These are phyloP conservation scores for Steromphala cineraria DNA, from an alignment of 2,888 invertebrate genomes.

Conservation along the genomic window DNA sequence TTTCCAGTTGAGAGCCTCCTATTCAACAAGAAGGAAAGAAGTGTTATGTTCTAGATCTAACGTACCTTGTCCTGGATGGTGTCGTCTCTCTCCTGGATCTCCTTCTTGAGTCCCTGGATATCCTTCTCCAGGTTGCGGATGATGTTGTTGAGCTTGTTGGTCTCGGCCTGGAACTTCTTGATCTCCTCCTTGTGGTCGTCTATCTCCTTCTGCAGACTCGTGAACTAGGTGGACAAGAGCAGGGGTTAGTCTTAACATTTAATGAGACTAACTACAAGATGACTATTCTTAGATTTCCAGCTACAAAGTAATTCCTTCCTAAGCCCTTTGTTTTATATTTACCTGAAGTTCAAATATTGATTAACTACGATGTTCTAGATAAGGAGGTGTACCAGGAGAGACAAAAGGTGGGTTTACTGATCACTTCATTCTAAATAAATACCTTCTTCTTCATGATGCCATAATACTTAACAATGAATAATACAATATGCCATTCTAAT, in stretches of 20 bases:
- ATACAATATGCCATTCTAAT: no score
- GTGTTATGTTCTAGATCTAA: neutral
- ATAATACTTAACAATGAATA: neutral
- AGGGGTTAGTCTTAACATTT: neutral
- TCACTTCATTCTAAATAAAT: no score
- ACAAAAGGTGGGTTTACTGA: no score
- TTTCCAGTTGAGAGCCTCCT: no score
- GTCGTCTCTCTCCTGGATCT: conserved; percentile 88
- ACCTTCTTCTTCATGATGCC: neutral
- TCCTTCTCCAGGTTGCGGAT: conserved; percentile 86
- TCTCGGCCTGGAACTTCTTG: conserved; percentile 82
- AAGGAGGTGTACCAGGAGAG: no score
- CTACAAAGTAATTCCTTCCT: no score
- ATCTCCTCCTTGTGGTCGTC: conserved; percentile 76
- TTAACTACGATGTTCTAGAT: no score
- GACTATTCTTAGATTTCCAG: no score
- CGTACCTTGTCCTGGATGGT: conserved; percentile 86
- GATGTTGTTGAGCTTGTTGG: conserved; percentile 82
- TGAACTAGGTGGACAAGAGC: conserved; percentile 60
- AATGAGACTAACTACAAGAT: no score
- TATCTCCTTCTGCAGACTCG: conserved; percentile 75
- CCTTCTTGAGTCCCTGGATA: conserved; percentile 87
- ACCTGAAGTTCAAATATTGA: no score
- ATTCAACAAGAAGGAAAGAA: no score
- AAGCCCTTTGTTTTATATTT: no score